Evolutionary conservation across 2,113 vertebrate genomes (phyloP), one percentile per base, ranked within the genome.

Genomic region (Bos taurus): DNA sequence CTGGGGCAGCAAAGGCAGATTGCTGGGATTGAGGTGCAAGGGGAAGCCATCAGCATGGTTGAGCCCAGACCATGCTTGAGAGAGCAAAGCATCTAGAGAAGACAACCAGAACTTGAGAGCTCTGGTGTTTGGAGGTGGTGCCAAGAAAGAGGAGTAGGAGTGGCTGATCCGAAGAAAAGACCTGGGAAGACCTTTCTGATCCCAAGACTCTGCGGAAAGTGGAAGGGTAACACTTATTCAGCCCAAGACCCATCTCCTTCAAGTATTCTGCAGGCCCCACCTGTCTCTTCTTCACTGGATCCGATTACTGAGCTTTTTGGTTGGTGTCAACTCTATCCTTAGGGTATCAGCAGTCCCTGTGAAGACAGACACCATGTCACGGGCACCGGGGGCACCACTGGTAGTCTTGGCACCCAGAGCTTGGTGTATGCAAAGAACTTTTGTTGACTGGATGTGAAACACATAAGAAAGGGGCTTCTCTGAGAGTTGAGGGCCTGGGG

Each of bases 21-120:
- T n/a, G 59, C 19, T 3, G 2, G 14, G 57, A n/a, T 2, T 28
- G 1, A 2, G 9, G 46, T 3, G 16, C 40, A 11, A 25, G 1
- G 5, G 33, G 48, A 71, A 83, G 23, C 48, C 30, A 7, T 26
- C 3, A 9, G 21, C 52, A 3, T 13, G n/a, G 40, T 2, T 14
- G 48, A 21, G 7, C 5, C 33, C 54, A 14, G 1, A 5, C 14
- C 60, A 30, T 62, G 50, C 6, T 9, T 5, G 3, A 46, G 81
- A 90, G 3, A 88, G 1, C 0, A 48, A 13, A 92, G 40, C 10
- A 1, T 11, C 12, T 2, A 33, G 36, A 77, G 46, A 14, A 67
- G 52, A 40, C 13, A 5, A 5, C n/a, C 12, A 25, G 88, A 23
- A 26, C 7, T 1, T 10, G 5, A n/a, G 16, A 40, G 33, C n/a